Percentiles rank a stretch among this genome's conserved stretches.
phyloP scores from a whole-genome alignment of 2,113 vertebrate species.

The Rhea americana region DNA sequence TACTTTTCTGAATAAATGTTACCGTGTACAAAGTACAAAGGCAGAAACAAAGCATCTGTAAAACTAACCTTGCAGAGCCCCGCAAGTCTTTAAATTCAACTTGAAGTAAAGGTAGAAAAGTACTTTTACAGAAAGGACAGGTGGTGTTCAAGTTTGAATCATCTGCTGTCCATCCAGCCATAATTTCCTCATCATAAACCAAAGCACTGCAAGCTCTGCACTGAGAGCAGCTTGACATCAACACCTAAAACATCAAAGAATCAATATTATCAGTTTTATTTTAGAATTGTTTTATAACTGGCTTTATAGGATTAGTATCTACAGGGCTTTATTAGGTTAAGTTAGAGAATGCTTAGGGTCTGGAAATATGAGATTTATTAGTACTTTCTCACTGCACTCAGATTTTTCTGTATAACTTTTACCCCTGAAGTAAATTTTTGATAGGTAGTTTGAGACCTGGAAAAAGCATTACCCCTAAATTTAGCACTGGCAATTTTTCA shows the following conservation, averaged over 20 bases:
- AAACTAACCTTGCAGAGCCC: slow-evolving; percentile 81
- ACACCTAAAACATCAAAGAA: slow-evolving; percentile 78
- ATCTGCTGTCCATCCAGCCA: slow-evolving; percentile 96
- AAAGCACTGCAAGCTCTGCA: slow-evolving; percentile 89
- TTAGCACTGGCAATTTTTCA: not conserved
- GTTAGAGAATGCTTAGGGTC: not conserved
- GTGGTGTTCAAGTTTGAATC: slow-evolving; percentile 97
- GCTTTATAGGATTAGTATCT: not conserved
- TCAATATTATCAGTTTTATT: not conserved
- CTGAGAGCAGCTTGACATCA: slow-evolving; percentile 98
- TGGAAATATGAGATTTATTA: not conserved
- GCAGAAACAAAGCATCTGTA: not conserved
- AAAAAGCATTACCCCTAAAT: not conserved
- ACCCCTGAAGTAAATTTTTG: not conserved
- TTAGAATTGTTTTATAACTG: not conserved
- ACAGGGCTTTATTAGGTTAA: not conserved
- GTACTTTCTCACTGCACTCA: not conserved
- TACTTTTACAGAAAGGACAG: slow-evolving; percentile 93
- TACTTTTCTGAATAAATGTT: not conserved
- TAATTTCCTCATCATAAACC: slow-evolving; percentile 98
- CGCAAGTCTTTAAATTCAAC: slow-evolving; percentile 95
- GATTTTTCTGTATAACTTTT: not conserved
- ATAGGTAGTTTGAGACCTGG: not conserved
- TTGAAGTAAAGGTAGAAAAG: slow-evolving; percentile 92
- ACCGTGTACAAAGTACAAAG: not conserved